phyloP scores from a whole-genome alignment of 2,113 vertebrate genomes.

The crab-eating macaque (Macaca fascicularis) region DNA sequence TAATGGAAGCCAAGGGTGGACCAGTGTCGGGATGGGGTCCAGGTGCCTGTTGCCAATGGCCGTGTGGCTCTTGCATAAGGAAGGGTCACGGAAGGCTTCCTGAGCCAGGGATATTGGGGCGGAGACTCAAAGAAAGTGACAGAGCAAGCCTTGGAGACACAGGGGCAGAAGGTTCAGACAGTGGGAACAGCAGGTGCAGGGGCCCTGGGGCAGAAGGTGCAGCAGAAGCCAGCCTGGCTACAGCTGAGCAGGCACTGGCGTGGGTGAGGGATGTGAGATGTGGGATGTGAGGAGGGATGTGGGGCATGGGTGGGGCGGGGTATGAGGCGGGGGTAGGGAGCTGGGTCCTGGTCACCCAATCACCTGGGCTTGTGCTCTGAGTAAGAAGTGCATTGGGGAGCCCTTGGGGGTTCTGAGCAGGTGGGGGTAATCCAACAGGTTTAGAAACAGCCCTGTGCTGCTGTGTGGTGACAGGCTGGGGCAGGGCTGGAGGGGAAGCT shows the following conservation, averaged over 20 bases:
- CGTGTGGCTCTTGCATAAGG: background rate
- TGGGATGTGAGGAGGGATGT: too few relatives aligned
- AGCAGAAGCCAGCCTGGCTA: background rate
- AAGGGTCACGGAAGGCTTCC: background rate
- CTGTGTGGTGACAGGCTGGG: background rate
- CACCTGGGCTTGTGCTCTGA: background rate
- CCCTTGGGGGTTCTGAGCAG: too few relatives aligned
- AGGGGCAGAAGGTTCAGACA: background rate
- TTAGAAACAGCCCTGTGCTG: background rate
- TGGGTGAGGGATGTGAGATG: too few relatives aligned
- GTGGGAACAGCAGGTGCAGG: background rate
- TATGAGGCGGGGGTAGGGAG: too few relatives aligned
- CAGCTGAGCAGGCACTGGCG: too few relatives aligned
- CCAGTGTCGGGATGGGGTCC: too few relatives aligned
- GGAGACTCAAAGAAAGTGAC: background rate
- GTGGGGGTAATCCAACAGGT: background rate
- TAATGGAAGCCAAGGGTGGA: too few relatives aligned
- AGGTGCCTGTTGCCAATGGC: background rate
- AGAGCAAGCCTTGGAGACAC: background rate
- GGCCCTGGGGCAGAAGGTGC: background rate
- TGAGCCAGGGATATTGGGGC: background rate
- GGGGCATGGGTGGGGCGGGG: accelerated
- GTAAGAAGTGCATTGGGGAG: background rate
- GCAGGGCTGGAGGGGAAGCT: background rate
- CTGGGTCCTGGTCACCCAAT: background rate